Conservation (phyloP, 1,140 invertebrate genomes). For the Drosophila ananassae region DNA sequence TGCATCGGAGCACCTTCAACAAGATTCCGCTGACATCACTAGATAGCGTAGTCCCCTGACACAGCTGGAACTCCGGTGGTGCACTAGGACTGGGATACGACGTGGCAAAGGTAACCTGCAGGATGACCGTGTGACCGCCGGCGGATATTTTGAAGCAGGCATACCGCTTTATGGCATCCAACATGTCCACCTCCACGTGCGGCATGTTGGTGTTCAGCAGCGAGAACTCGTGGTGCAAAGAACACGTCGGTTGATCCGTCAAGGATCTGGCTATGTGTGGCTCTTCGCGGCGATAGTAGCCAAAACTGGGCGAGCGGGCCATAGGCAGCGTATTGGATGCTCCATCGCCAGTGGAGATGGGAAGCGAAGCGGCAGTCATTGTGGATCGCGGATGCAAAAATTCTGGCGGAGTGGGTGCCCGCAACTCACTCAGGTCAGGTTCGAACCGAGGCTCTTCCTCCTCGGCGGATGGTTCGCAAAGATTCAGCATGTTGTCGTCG, state of each 20-base stretch:
- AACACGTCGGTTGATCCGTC: constrained; percentile 85
- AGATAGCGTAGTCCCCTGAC: constrained; percentile 86
- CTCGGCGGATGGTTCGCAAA: constrained; percentile 85
- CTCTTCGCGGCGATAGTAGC: constrained; percentile 62
- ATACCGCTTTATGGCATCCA: constrained; percentile 89
- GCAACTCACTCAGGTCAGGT: constrained; percentile 51
- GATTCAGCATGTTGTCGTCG: constrained; percentile 91
- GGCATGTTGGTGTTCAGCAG: constrained; percentile 94
- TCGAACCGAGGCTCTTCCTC: constrained; percentile 65
- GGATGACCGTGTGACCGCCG: constrained; percentile 89
- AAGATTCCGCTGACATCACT: constrained; percentile 86
- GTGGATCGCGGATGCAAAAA: constrained; percentile 56
- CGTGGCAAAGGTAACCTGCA: constrained; percentile 87
- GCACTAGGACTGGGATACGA: constrained; percentile 85
- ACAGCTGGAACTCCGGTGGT: constrained; percentile 90
- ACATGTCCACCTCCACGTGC: constrained; percentile 90
- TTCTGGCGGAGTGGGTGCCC: constrained; percentile 65
- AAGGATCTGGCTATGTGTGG: constrained; percentile 75
- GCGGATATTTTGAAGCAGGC: constrained; percentile 90
- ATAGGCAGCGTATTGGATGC: constrained; percentile 53
- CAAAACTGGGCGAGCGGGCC: constrained; percentile 66
- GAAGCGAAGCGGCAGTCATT: constrained; percentile 56
- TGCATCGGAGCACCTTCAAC: constrained; percentile 89
- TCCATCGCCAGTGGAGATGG: constrained; percentile 51
- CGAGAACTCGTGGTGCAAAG: constrained; percentile 94